phyloP scores from a whole-genome alignment of 2,113 vertebrate genomes.

The Bagarius yarrelli region DNA sequence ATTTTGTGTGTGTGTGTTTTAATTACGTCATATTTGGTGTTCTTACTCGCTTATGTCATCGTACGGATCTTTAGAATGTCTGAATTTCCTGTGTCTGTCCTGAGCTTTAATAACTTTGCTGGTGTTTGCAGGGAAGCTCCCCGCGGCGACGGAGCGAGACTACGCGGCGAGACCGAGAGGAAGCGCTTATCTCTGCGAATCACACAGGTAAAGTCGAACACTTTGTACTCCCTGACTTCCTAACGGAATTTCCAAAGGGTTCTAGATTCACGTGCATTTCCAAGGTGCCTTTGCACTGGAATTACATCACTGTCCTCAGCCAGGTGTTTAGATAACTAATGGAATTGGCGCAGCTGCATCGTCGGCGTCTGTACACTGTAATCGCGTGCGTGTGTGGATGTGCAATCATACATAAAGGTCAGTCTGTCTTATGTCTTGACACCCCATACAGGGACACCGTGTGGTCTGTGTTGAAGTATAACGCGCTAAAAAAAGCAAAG shows the following conservation, averaged over 20 bases:
- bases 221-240: background rate
- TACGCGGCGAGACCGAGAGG: slow-evolving; percentile 67
- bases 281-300: slow-evolving; percentile 24
- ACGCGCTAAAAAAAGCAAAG: background rate
- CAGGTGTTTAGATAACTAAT: slow-evolving; percentile 16
- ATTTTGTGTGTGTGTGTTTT: background rate
- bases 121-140: slow-evolving; percentile 65
- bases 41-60: slow-evolving; percentile 23
- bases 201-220: slow-evolving; percentile 64
- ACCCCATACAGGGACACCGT: background rate
- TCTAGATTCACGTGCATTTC: background rate
- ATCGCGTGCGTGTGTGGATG: background rate
- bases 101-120: slow-evolving; percentile 54
- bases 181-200: slow-evolving; percentile 71
- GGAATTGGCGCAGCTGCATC: slow-evolving; percentile 18
- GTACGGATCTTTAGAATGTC: background rate
- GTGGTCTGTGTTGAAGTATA: background rate
- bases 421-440: background rate
- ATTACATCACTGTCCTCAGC: slow-evolving; percentile 1
- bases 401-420: slow-evolving; percentile 11
- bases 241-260: background rate
- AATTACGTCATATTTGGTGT: background rate
- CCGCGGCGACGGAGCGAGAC: slow-evolving; percentile 66
- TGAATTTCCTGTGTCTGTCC: background rate
- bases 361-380: background rate